Evolutionary conservation across 2,888 invertebrate species (phyloP), one percentile per base, ranked within the genome.

Genomic region (Ichneumoninae sp.): DNA sequence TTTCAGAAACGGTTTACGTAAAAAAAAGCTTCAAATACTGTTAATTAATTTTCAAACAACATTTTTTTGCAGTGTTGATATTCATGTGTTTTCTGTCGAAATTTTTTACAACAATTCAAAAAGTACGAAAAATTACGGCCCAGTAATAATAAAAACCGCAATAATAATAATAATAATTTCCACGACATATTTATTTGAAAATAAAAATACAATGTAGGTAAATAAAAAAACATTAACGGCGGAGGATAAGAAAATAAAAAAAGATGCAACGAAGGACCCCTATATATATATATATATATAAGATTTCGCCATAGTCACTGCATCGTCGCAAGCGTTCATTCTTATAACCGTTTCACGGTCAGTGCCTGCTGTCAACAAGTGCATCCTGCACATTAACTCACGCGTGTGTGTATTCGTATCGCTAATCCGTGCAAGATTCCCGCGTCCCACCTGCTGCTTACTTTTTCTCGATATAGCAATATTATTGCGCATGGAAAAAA

Each of bases 301-400:
- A 66, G 50, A 66, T 76, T 54, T 66, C 52, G 36, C 66, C 52
- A 76, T 54, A 52, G 30, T 26, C 66, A 52, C 52, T 66, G 40
- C 52, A 76, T 16, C 65, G 50, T 65, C 30, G 50, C 75, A 30
- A 44, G 16, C 47, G 76, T 76, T 76, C 16, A 76, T 76, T 76
- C 76, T 76, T 74, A 63, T 63, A 54, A 74, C n/a, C 19, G 54
- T 66, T 66, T 76, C 76, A 66, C 65, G 76, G 76, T 76, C 76
- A 76, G 36, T 54, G 66, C 22, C 76, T 76, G 75, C 52, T 36
- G 66, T 50, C 52, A 66, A 66, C 75, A 52, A 66, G 65, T 75
- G 65, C 30, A 76, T 66, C 50, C 50, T 65, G 66, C 75, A 65
- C 54, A 44, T 16, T 57, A 57, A 50, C 65, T 30, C 50, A 47